Percentiles rank a stretch among this genome's conserved stretches.
Conservation (phyloP, 53 echinoderm and acorn worm species). For the Echinometra lucunter region DNA sequence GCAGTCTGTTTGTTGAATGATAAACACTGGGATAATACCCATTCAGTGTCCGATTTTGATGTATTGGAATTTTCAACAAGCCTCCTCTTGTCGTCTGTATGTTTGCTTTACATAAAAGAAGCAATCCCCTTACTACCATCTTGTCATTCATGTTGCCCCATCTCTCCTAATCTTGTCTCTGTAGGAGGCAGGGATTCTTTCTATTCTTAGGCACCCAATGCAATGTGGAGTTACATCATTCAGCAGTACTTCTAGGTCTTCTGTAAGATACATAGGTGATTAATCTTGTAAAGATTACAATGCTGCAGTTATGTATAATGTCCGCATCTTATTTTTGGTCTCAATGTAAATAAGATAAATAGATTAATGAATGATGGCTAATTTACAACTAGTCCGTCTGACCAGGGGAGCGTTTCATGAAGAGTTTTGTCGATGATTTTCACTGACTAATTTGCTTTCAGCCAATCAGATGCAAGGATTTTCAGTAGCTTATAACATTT, state of each 20-base stretch:
- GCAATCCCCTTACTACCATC: too few relatives aligned
- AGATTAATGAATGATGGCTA: too few relatives aligned
- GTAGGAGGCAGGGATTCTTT: not conserved
- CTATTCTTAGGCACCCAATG: not conserved
- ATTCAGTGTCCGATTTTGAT: not conserved
- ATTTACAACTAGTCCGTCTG: too few relatives aligned
- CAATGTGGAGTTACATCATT: not conserved
- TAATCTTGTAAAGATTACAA: not conserved
- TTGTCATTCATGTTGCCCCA: not conserved
- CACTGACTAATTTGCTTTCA: too few relatives aligned
- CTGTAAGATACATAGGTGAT: not conserved
- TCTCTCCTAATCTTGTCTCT: not conserved
- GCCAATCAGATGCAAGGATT: too few relatives aligned
- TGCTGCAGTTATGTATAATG: not conserved
- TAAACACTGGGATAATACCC: slow-evolving; percentile 23
- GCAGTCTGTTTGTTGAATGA: not conserved
- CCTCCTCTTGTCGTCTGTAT: not conserved
- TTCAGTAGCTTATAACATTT: too few relatives aligned
- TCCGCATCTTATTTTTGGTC: not conserved
- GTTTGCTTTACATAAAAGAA: not conserved
- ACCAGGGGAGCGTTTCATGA: too few relatives aligned
- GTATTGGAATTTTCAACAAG: slow-evolving; percentile 26
- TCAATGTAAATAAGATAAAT: not conserved
- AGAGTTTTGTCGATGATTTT: too few relatives aligned
- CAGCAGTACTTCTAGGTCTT: not conserved